Evolutionary conservation across 2,888 invertebrate genomes (phyloP).

Genomic region (Orthosia incerta): DNA sequence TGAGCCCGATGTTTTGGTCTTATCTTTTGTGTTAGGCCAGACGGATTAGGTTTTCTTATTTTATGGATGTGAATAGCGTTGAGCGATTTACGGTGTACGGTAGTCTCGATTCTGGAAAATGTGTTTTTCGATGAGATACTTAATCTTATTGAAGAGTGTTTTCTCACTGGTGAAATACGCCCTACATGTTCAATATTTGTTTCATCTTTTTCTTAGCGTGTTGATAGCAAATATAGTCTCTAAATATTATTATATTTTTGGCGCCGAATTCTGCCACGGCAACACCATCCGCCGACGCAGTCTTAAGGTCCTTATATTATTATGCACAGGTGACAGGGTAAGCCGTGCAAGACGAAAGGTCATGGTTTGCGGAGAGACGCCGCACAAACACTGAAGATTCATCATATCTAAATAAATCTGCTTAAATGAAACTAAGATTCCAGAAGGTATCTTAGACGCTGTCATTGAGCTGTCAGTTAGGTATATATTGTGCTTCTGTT

Average conservation of each 20-base stretch:
- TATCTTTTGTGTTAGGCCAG: constrained; percentile 32
- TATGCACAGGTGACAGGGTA: too few species aligned
- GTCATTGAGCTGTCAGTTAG: not conserved
- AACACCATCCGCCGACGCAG: too few species aligned
- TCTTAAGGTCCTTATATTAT: too few species aligned
- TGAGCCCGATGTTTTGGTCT: constrained; percentile 20
- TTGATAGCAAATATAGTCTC: too few species aligned
- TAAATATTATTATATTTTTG: too few species aligned
- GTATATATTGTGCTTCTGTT: not conserved
- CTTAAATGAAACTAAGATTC: not conserved
- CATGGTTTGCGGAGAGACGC: too few species aligned
- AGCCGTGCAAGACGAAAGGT: too few species aligned
- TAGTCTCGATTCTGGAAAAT: not conserved
- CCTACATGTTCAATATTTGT: not conserved
- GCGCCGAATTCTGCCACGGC: too few species aligned
- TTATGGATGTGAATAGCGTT: constrained; percentile 20
- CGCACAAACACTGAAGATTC: too few species aligned
- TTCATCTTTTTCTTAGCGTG: too few species aligned
- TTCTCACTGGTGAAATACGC: not conserved
- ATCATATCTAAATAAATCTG: not conserved
- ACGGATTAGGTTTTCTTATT: constrained; percentile 19
- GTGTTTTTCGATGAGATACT: not conserved
- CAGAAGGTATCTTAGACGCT: not conserved
- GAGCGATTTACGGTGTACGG: not conserved
- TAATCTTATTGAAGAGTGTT: not conserved